A percentile compares a stretch with the other conserved stretches of the same genome.
These are phyloP conservation scores for Pocota personata DNA, from an alignment of 2,888 invertebrate genomes.

Conservation along the genomic window DNA sequence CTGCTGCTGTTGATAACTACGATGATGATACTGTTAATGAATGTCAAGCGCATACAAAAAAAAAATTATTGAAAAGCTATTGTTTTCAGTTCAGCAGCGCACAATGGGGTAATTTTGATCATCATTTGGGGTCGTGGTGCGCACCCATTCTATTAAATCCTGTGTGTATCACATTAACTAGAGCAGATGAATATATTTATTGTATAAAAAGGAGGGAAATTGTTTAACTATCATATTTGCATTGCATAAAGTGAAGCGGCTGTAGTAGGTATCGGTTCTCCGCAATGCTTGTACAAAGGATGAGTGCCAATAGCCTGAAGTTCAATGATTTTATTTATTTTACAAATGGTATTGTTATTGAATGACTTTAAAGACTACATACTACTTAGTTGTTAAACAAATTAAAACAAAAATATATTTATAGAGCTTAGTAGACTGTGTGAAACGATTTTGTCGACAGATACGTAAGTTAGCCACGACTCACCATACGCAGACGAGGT, in stretches of 20 bases:
- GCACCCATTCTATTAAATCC: constrained; percentile 5
- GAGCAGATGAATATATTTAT: constrained; percentile 48
- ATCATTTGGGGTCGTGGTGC: constrained; percentile 7
- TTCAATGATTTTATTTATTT: constrained; percentile 15
- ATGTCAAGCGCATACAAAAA: constrained; percentile 51
- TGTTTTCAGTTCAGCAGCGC: constrained; percentile 66
- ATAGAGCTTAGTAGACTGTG: too few relatives aligned
- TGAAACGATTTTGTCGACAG: too few relatives aligned
- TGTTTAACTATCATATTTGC: constrained; percentile 35
- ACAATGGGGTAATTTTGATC: constrained; percentile 68
- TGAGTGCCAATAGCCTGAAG: not conserved
- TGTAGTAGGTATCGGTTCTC: not conserved
- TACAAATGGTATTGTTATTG: not conserved
- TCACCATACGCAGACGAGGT: too few relatives aligned
- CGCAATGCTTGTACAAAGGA: not conserved
- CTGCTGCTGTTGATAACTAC: constrained; percentile 13
- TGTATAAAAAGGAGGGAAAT: constrained; percentile 15
- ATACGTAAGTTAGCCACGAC: too few relatives aligned
- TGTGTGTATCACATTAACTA: constrained; percentile 55
- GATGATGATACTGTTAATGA: constrained; percentile 70
- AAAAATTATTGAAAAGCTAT: constrained; percentile 58
- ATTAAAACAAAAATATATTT: too few relatives aligned
- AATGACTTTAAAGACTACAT: not conserved
- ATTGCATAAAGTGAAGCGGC: not conserved
- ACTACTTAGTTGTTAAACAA: too few relatives aligned